A percentile compares a stretch with the other conserved stretches of the same genome.
These are phyloP conservation scores for Piprites chloris DNA, from an alignment of 2,113 vertebrate genomes.

Conservation along the genomic window DNA sequence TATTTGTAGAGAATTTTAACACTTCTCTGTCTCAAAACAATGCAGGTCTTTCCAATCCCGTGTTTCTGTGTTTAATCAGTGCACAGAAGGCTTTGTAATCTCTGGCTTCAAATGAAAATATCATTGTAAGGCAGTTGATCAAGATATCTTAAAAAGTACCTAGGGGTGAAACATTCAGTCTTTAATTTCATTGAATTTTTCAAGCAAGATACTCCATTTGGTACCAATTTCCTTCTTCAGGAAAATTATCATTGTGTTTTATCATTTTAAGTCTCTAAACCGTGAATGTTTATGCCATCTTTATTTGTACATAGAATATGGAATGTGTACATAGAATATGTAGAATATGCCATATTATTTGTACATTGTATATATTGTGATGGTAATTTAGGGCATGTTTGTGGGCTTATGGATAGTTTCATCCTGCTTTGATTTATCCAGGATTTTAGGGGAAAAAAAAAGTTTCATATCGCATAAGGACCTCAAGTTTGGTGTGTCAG, in stretches of 20 bases:
- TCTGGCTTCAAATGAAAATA: background rate
- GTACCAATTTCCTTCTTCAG: background rate
- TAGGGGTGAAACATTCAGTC: background rate
- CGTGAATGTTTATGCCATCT: background rate
- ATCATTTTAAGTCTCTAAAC: background rate
- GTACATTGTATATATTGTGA: background rate
- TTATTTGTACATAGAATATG: background rate
- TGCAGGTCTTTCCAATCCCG: background rate
- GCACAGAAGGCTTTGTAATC: background rate
- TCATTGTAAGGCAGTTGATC: background rate
- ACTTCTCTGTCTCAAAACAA: background rate
- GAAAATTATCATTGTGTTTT: background rate
- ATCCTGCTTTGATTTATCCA: background rate
- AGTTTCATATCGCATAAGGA: background rate
- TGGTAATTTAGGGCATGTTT: background rate
- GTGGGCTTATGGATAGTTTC: background rate
- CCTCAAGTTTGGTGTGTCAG: background rate
- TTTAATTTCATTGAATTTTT: background rate
- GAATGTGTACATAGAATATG: too few relatives aligned
- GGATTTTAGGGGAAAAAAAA: background rate
- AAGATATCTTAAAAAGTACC: background rate
- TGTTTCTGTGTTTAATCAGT: background rate
- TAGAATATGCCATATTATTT: background rate
- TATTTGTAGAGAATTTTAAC: background rate
- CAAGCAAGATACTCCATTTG: background rate